Conservation (phyloP, 2,888 invertebrate genomes). For the Orgyia antiqua region DNA sequence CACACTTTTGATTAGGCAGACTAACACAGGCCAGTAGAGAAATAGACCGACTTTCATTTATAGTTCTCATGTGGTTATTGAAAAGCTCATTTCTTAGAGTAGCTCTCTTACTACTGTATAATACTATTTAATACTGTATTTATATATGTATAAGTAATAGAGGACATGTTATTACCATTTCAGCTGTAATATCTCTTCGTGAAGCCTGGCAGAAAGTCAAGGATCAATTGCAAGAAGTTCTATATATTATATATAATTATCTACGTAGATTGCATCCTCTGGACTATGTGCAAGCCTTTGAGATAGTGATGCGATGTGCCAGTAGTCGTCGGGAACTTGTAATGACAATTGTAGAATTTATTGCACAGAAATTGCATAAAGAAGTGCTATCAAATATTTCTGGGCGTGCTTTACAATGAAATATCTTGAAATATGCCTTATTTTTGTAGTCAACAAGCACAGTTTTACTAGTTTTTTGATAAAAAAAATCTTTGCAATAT, state of each 20-base stretch:
- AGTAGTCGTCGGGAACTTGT: slow-evolving; percentile 46
- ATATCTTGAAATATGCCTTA: not conserved
- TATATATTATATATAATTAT: slow-evolving; percentile 54
- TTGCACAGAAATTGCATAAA: slow-evolving; percentile 45
- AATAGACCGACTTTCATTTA: too few relatives aligned
- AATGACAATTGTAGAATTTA: slow-evolving; percentile 50
- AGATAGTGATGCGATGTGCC: slow-evolving; percentile 46
- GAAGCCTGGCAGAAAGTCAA: slow-evolving; percentile 52
- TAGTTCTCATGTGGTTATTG: too few relatives aligned
- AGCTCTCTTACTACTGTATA: too few relatives aligned
- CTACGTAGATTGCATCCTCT: slow-evolving; percentile 42
- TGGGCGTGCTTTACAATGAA: slow-evolving; percentile 1
- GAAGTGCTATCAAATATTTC: slow-evolving; percentile 41
- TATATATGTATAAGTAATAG: too few relatives aligned
- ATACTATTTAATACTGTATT: too few relatives aligned
- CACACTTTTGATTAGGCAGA: too few relatives aligned
- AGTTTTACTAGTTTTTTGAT: too few relatives aligned
- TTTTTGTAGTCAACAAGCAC: too few relatives aligned
- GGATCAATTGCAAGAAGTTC: slow-evolving; percentile 44
- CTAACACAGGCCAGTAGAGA: too few relatives aligned
- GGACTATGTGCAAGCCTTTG: slow-evolving; percentile 44
- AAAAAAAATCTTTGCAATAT: too few relatives aligned
- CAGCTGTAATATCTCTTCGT: slow-evolving; percentile 51
- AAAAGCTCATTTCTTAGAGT: too few relatives aligned
- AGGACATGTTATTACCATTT: slow-evolving; percentile 16